Base-by-base conservation (phyloP, 2,888 invertebrate species). In the Drosophila buzzatii region DNA sequence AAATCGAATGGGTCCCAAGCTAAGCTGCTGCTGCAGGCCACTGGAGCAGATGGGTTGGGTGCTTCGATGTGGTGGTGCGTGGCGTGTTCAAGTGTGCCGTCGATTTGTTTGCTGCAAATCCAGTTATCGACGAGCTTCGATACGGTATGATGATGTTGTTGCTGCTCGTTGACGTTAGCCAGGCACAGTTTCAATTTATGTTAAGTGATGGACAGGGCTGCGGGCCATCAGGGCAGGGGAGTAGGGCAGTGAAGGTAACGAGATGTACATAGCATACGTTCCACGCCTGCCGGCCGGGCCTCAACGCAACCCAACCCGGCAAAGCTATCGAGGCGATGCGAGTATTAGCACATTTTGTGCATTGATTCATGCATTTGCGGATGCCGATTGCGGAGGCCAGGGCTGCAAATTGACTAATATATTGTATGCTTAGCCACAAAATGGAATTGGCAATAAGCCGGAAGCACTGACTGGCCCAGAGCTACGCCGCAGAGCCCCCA, bases 61-160 rank as follows among this genome's bases (percentile, higher is more conserved):
- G 4, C 8, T 18, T 39, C 16, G 27, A 39, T 27, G 37, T 14
- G 2, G 42, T 33, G 73, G 52, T 66, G 65, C 27, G 44, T 58
- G 51, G 70, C 83, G 77, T 77, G 77, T 78, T 79, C 64, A 73
- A 78, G 80, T 71, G 72, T 77, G 72, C 61, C 65, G 60, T 67
- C 90, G 81, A 90, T 91, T 90, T 90, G 90, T 89, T 90, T 83
- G 79, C 79, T 76, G 76, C 80, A 90, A 91, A 91, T 90, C 90
- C 88, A 83, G 86, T 91, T 90, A 90, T 91, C 89, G 88, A 90
- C 80, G 89, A 82, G 80, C 77, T 58, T 65, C 66, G 23, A 52
- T 52, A 51, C 64, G 14, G 55, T 51, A 69, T 59, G 68, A 7
- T 47, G 60, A 7, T 63, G 60, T 14, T 61, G 62, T 18, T 47